phyloP scores from a whole-genome alignment of 2,113 vertebrate genomes.

The Leptocoma aspasia region DNA sequence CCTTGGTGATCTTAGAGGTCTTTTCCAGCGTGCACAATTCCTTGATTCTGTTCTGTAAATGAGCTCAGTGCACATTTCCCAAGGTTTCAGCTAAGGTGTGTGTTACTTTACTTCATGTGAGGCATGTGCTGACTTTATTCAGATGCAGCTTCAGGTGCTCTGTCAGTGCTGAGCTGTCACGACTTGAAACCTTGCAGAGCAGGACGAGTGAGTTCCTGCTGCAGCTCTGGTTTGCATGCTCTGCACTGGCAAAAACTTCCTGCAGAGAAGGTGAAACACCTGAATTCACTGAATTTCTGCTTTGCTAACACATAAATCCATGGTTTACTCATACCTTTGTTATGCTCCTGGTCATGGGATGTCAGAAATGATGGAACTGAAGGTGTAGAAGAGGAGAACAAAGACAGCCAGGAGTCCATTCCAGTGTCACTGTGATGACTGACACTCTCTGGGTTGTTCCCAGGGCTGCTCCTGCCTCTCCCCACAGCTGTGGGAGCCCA shows the following conservation, averaged over 20 bases:
- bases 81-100: fast-evolving
- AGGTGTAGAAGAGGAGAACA: not conserved
- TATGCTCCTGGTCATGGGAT: fast-evolving
- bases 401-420: not conserved
- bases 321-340: fast-evolving
- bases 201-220: not conserved
- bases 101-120: fast-evolving
- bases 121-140: not conserved
- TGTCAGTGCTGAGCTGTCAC: not conserved
- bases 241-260: not conserved
- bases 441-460: fast-evolving
- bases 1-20: not conserved
- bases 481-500: not conserved
- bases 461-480: not conserved
- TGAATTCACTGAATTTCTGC: not conserved
- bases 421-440: not conserved
- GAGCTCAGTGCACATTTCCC: not conserved
- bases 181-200: not conserved
- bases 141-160: not conserved
- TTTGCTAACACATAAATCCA: fast-evolving
- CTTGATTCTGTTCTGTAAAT: fast-evolving
- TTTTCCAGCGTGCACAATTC: fast-evolving
- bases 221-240: not conserved
- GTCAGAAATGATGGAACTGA: not conserved
- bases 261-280: not conserved